These are phyloP conservation scores for Cotesia congregata DNA, from an alignment of 2,888 invertebrate genomes.

Conservation along the genomic window DNA sequence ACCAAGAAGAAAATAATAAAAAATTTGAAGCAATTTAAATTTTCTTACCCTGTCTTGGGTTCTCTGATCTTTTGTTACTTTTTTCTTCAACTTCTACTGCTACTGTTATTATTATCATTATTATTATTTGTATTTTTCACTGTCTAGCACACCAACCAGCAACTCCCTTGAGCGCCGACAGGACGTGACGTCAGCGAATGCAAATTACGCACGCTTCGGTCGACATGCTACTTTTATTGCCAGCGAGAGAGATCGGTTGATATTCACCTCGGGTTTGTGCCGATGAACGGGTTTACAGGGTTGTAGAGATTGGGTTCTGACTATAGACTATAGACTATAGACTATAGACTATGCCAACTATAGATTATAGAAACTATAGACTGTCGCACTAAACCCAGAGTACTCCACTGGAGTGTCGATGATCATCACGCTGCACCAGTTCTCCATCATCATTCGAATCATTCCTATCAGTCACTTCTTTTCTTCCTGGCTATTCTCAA, in stretches of 20 bases:
- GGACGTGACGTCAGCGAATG: slow-evolving; percentile 61
- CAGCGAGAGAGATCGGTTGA: slow-evolving; percentile 54
- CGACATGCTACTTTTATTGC: slow-evolving; percentile 55
- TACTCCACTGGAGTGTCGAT: background rate
- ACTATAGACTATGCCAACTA: no score
- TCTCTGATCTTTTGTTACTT: background rate
- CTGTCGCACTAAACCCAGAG: background rate
- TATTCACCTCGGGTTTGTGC: slow-evolving; percentile 53
- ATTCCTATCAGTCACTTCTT: background rate
- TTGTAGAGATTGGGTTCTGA: slow-evolving; percentile 23
- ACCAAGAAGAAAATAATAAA: background rate
- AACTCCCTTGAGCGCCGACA: slow-evolving; percentile 47
- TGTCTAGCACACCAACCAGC: slow-evolving; percentile 24
- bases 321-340: no score
- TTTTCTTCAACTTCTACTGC: background rate
- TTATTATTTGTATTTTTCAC: slow-evolving; percentile 27
- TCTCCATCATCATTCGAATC: slow-evolving; percentile 18
- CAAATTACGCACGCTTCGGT: slow-evolving; percentile 55
- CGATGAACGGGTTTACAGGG: slow-evolving; percentile 39
- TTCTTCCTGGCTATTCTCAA: background rate
- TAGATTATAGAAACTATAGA: background rate
- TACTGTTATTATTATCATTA: slow-evolving; percentile 18
- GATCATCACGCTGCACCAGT: background rate
- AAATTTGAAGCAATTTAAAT: background rate
- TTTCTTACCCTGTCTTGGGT: background rate